These are phyloP conservation scores for Pachyuromys duprasi DNA, from an alignment of 2,797 vertebrate genomes.

Conservation along the genomic window DNA sequence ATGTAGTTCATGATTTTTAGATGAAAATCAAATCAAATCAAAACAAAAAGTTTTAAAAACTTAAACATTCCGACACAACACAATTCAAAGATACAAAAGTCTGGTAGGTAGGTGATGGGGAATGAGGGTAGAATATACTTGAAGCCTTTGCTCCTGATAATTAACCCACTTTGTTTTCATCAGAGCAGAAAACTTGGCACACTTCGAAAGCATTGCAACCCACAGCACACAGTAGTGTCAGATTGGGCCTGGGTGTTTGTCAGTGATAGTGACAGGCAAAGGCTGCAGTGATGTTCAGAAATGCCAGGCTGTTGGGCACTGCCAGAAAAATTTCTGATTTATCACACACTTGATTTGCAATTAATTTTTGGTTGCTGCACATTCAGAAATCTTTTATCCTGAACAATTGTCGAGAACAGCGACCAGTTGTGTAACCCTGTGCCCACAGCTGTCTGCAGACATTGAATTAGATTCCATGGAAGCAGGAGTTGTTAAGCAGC, in stretches of 20 bases:
- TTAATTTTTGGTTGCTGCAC: neutral
- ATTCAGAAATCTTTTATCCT: neutral
- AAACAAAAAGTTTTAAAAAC: neutral
- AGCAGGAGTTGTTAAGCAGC: neutral
- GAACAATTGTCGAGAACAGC: neutral
- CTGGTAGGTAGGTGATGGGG: too few relatives aligned
- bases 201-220: neutral
- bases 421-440: neutral
- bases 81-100: neutral
- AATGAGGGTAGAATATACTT: too few relatives aligned
- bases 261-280: accelerated
- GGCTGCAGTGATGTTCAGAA: neutral
- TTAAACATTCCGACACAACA: neutral
- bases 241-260: too few relatives aligned
- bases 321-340: neutral
- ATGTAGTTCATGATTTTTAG: neutral
- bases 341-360: neutral
- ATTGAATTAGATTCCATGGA: neutral
- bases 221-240: neutral
- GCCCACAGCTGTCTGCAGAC: neutral
- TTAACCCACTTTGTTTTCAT: neutral
- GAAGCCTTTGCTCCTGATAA: neutral
- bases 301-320: neutral
- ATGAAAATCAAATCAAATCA: neutral
- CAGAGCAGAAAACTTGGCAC: neutral